Percentiles rank a stretch among this genome's conserved stretches.
Conservation (phyloP, 2,113 vertebrate species). For the Ammodytes dubius region DNA sequence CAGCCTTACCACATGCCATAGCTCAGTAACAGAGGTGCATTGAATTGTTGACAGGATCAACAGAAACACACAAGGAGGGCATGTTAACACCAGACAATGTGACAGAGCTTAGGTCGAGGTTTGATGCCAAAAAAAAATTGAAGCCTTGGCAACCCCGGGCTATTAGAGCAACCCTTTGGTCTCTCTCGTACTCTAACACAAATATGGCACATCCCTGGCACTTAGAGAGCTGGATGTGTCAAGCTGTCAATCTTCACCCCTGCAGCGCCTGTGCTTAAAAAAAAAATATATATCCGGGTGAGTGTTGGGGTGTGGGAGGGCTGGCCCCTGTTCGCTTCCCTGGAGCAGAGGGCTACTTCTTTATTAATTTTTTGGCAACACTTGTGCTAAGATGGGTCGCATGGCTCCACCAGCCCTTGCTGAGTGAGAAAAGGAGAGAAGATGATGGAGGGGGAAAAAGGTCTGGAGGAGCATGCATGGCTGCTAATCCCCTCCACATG, state of each 20-base stretch:
- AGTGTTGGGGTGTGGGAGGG: constrained; percentile 23
- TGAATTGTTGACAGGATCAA: constrained; percentile 17
- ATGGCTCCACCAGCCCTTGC: constrained; percentile 11
- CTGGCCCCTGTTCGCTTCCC: neutral
- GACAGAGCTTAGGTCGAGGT: constrained; percentile 34
- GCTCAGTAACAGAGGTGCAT: constrained; percentile 12
- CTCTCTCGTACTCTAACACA: constrained; percentile 22
- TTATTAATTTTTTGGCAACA: constrained; percentile 50
- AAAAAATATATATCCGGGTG: constrained; percentile 2
- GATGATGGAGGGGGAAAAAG: constrained; percentile 11
- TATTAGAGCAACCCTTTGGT: constrained; percentile 39
- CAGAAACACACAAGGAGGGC: constrained; percentile 16
- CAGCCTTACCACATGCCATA: constrained; percentile 19
- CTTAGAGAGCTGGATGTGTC: constrained; percentile 50
- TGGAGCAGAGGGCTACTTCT: constrained; percentile 7
- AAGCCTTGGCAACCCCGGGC: constrained; percentile 21
- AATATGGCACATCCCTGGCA: constrained; percentile 38
- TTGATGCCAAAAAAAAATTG: constrained; percentile 21
- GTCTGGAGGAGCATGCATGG: constrained; percentile 42
- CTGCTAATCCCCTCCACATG: constrained; percentile 64
- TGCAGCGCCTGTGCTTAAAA: constrained; percentile 21
- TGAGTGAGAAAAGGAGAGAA: constrained; percentile 21
- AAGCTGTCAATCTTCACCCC: constrained; percentile 51
- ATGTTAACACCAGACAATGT: constrained; percentile 44
- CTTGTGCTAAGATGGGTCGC: constrained; percentile 23